phyloP scores from a whole-genome alignment of 2,797 vertebrate genomes.

The Danio choprae region DNA sequence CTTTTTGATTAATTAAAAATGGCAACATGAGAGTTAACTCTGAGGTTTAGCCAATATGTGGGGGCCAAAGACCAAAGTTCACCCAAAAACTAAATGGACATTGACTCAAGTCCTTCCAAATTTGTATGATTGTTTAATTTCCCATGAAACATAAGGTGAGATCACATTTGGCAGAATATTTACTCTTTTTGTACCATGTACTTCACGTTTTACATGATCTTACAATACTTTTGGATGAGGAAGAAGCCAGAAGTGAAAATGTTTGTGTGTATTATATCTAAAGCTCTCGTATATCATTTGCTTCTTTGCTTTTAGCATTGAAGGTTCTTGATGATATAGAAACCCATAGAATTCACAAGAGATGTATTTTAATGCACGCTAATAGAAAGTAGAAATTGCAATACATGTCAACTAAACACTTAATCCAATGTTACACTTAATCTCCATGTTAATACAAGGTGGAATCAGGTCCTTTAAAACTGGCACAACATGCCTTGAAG shows the following conservation, averaged over 20 bases:
- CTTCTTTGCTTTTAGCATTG: too few species aligned
- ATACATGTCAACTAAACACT: too few species aligned
- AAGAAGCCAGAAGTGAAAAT: not conserved
- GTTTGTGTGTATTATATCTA: not conserved
- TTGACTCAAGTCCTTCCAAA: not conserved
- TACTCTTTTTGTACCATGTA: not conserved
- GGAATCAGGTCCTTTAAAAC: too few species aligned
- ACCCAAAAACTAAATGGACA: not conserved
- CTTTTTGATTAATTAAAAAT: slow-evolving; percentile 1
- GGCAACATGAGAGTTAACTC: not conserved
- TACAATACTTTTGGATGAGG: not conserved
- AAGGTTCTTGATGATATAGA: too few species aligned
- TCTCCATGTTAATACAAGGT: too few species aligned
- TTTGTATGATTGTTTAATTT: not conserved
- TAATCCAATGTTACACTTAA: too few species aligned
- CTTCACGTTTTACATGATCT: not conserved
- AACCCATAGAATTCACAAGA: too few species aligned
- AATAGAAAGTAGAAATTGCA: too few species aligned
- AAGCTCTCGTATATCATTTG: not conserved
- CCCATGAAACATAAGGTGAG: not conserved
- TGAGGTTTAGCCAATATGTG: not conserved
- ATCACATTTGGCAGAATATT: not conserved
- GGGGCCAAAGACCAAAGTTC: not conserved
- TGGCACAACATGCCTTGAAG: not conserved
- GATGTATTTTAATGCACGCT: too few species aligned